Percentiles rank a stretch among this genome's conserved stretches.
Conservation (phyloP, 2,113 vertebrate genomes). For the Atractosteus spatula region DNA sequence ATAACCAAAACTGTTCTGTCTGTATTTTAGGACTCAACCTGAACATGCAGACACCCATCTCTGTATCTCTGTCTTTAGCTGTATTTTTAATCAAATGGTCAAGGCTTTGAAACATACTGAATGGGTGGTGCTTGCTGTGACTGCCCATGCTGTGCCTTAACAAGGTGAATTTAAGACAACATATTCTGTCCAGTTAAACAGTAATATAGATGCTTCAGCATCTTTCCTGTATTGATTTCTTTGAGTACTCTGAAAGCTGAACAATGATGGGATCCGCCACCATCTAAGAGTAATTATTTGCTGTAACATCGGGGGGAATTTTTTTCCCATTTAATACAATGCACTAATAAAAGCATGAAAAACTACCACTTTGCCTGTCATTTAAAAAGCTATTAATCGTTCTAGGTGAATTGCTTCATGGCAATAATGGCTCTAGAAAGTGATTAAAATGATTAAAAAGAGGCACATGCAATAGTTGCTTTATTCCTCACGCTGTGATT, state of each 20-base stretch:
- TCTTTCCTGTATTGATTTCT: background rate
- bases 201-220: background rate
- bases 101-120: too few species aligned
- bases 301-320: too few species aligned
- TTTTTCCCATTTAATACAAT: too few species aligned
- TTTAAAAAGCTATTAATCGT: background rate
- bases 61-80: too few species aligned
- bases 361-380: background rate
- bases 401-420: background rate
- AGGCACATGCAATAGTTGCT: background rate
- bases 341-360: background rate
- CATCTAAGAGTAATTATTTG: too few species aligned
- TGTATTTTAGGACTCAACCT: too few species aligned
- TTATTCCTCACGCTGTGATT: background rate
- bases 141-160: background rate
- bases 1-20: too few species aligned
- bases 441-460: conserved; percentile 4
- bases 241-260: background rate
- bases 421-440: background rate
- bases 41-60: too few species aligned
- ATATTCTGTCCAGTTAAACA: background rate
- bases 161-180: too few species aligned
- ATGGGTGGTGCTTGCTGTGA: too few species aligned
- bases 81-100: too few species aligned
- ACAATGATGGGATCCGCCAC: background rate